Conservation (phyloP, 2,888 invertebrate genomes). For the Dendrolimus houi region DNA sequence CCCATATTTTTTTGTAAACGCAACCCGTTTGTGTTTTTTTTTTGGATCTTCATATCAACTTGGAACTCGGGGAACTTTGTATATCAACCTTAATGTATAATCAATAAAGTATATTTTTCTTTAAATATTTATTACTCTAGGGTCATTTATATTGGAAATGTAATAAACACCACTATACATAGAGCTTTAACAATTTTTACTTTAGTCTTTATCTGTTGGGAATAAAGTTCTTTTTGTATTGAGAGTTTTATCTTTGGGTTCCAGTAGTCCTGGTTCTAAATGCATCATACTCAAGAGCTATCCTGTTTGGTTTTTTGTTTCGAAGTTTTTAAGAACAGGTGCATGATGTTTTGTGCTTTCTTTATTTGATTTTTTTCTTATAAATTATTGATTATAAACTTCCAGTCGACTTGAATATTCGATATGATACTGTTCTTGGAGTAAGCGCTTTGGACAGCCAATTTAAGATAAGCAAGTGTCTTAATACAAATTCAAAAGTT, state of each 20-base stretch:
- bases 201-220: not conserved
- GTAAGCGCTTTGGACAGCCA: too few relatives aligned
- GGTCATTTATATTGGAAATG: too few relatives aligned
- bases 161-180: too few relatives aligned
- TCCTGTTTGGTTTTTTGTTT: conserved; percentile 4
- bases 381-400: too few relatives aligned
- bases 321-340: conserved; percentile 6
- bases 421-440: too few relatives aligned
- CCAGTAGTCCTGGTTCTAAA: not conserved
- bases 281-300: not conserved
- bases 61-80: not conserved
- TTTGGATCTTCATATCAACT: conserved; percentile 9
- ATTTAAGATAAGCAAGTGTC: too few relatives aligned
- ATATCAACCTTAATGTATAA: not conserved
- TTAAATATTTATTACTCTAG: too few relatives aligned
- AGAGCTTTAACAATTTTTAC: not conserved
- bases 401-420: too few relatives aligned
- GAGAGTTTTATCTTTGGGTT: not conserved
- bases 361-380: conserved; percentile 6
- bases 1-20: conserved; percentile 39
- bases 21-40: conserved; percentile 34
- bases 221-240: not conserved
- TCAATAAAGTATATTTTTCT: not conserved
- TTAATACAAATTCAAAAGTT: too few relatives aligned
- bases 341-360: conserved; percentile 4